Conservation (phyloP, 2,888 invertebrate species). For the Pandemis corylana region DNA sequence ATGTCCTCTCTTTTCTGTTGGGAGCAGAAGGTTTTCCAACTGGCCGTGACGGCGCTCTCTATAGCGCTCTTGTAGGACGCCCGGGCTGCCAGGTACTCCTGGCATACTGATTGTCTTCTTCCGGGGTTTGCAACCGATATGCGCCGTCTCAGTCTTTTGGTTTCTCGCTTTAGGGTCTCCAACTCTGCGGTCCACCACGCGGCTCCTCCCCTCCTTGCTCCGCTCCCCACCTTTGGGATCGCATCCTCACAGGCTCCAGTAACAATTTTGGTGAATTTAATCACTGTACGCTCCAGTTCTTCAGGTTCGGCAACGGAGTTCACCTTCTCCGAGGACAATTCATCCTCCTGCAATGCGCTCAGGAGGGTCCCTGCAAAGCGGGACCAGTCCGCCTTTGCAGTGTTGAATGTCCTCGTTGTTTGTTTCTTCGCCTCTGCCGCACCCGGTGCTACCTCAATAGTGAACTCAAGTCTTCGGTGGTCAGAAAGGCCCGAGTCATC, state of each 20-base stretch:
- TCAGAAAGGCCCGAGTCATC: conserved; percentile 22
- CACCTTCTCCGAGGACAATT: background rate
- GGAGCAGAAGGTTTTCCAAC: background rate
- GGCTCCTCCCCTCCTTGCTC: background rate
- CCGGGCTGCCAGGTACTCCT: background rate
- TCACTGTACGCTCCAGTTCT: background rate
- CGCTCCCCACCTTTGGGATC: background rate
- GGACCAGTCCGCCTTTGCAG: background rate
- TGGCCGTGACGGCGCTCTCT: background rate
- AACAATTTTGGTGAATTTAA: fast-evolving
- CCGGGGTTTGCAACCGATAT: background rate
- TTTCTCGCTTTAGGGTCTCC: too few relatives aligned
- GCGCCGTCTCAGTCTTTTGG: background rate
- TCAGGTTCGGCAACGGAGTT: background rate
- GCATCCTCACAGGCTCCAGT: background rate
- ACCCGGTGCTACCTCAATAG: too few relatives aligned
- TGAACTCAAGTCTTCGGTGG: conserved; percentile 30
- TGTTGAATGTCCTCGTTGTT: background rate
- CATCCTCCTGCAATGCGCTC: background rate
- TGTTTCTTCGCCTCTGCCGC: too few relatives aligned
- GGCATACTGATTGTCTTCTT: background rate
- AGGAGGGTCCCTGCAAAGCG: too few relatives aligned
- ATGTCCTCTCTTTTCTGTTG: background rate
- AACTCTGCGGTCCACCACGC: background rate
- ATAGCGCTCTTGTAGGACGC: background rate